Conservation (phyloP, 2,113 vertebrate genomes). For the Sterna hirundo region DNA sequence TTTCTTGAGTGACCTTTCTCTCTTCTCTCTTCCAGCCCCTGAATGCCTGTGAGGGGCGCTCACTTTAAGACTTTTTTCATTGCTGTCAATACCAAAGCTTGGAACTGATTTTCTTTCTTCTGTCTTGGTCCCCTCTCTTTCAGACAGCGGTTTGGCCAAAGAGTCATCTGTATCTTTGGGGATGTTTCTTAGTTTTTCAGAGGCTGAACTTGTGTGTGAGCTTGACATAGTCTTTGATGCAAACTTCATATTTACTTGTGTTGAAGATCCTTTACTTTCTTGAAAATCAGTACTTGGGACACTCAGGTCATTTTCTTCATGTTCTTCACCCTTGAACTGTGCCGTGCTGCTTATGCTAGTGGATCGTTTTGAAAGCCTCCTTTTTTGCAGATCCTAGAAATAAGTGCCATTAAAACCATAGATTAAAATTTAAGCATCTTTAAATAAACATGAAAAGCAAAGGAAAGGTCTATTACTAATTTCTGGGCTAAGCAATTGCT, state of each 20-base stretch:
- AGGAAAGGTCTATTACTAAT: not conserved
- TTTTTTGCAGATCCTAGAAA: constrained; percentile 80
- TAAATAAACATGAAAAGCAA: not conserved
- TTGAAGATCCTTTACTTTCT: not conserved
- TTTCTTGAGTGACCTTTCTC: constrained; percentile 1
- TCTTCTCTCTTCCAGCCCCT: constrained; percentile 49
- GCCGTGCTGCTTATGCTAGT: not conserved
- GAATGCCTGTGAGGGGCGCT: not conserved
- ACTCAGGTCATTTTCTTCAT: not conserved
- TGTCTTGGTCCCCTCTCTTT: not conserved
- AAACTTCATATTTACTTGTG: not conserved
- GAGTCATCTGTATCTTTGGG: not conserved
- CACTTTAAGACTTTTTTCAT: not conserved
- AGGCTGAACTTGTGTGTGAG: not conserved
- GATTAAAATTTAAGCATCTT: not conserved
- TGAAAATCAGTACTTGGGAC: not conserved
- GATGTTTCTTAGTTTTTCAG: not conserved
- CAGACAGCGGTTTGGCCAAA: not conserved
- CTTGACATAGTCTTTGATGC: not conserved
- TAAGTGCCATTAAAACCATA: not conserved
- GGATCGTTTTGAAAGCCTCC: constrained; percentile 56
- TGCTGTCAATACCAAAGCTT: not conserved
- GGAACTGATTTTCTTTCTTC: not conserved
- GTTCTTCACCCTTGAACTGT: constrained; percentile 42
- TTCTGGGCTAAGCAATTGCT: not conserved